These are phyloP conservation scores for Morphnarchus princeps DNA, from an alignment of 2,113 vertebrate species.

Conservation along the genomic window DNA sequence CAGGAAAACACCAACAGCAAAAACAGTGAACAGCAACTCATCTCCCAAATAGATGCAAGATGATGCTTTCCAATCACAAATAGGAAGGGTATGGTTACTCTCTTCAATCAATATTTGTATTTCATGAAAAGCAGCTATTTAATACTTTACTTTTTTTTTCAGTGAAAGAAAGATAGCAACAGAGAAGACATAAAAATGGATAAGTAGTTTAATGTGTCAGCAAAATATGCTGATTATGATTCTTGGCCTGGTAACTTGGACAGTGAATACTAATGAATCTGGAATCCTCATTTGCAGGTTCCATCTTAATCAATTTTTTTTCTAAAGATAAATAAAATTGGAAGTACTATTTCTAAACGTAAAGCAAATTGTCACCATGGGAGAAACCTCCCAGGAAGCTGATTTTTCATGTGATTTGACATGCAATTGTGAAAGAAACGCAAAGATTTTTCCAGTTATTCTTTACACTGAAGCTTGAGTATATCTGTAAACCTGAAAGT, in stretches of 20 bases:
- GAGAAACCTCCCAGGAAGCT: not conserved
- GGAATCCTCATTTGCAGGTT: not conserved
- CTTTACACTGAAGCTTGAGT: not conserved
- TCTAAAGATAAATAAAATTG: not conserved
- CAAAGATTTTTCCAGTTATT: not conserved
- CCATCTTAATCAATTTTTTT: not conserved
- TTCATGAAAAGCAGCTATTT: not conserved
- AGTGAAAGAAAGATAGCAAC: not conserved
- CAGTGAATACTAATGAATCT: constrained; percentile 5
- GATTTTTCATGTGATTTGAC: not conserved
- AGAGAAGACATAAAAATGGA: not conserved
- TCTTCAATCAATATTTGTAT: not conserved
- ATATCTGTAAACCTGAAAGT: not conserved
- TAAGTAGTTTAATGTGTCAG: constrained; percentile 1
- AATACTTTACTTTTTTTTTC: not conserved
- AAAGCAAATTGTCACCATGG: not conserved
- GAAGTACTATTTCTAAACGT: not conserved
- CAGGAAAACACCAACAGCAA: not conserved
- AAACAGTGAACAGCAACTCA: not conserved
- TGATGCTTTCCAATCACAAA: not conserved
- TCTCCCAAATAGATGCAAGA: not conserved
- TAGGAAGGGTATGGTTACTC: not conserved
- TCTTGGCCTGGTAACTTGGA: not conserved
- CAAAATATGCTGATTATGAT: not conserved
- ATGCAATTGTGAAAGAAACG: not conserved